Conservation (phyloP, 2,113 vertebrate genomes). For the Lophius piscatorius region DNA sequence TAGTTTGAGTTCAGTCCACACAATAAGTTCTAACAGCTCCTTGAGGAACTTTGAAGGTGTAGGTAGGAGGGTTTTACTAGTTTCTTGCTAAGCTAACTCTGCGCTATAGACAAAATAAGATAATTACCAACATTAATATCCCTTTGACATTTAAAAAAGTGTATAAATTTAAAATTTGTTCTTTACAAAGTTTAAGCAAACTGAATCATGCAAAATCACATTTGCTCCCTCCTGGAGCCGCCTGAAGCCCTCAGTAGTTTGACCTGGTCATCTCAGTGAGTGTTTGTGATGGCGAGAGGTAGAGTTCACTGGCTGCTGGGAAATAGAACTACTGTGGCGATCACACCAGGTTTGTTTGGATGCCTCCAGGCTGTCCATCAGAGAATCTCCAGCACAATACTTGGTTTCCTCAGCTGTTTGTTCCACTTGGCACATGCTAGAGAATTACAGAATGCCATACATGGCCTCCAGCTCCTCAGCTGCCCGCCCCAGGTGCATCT, state of each 20-base stretch:
- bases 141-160: too few species aligned
- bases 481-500: slow-evolving; percentile 67
- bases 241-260: slow-evolving; percentile 16
- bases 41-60: too few species aligned
- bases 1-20: too few species aligned
- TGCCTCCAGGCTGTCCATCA: not conserved
- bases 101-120: too few species aligned
- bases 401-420: slow-evolving; percentile 45
- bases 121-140: too few species aligned
- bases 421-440: slow-evolving; percentile 3
- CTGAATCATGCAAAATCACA: not conserved
- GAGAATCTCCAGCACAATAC: slow-evolving; percentile 36
- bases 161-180: not conserved
- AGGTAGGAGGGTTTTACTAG: too few species aligned
- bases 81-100: too few species aligned
- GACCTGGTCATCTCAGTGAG: not conserved
- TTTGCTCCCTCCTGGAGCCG: not conserved
- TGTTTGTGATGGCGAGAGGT: slow-evolving; percentile 8
- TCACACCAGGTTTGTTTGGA: slow-evolving; percentile 15
- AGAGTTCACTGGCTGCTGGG: slow-evolving; percentile 15
- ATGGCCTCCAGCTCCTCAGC: slow-evolving; percentile 75
- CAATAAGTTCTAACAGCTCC: too few species aligned
- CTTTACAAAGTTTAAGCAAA: not conserved
- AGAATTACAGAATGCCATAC: slow-evolving; percentile 60
- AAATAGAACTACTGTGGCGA: slow-evolving; percentile 15